Evolutionary conservation across 2,113 vertebrate species (phyloP).

Genomic region (Eubucco bourcierii): DNA sequence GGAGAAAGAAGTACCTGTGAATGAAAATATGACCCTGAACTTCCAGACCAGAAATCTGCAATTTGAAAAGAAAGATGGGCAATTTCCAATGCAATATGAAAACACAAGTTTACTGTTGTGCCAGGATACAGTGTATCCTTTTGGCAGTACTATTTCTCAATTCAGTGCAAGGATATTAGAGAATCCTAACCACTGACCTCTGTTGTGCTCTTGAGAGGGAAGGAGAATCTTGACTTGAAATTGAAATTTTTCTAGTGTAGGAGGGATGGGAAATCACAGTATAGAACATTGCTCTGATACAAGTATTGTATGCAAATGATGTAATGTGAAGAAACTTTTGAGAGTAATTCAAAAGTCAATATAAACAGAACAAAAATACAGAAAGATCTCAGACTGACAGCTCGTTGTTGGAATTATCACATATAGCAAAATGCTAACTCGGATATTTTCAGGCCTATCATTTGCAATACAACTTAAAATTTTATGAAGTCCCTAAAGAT

Average conservation of each 20-base stretch:
- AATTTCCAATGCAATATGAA: background rate
- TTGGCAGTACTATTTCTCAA: background rate
- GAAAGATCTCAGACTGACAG: background rate
- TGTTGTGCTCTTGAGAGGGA: background rate
- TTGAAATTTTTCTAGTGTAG: background rate
- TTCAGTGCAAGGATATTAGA: background rate
- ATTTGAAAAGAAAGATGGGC: background rate
- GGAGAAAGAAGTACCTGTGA: background rate
- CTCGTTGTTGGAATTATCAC: background rate
- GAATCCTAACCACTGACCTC: background rate
- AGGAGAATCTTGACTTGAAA: background rate
- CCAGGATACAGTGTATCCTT: background rate
- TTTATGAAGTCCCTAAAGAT: background rate
- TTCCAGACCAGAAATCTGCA: background rate
- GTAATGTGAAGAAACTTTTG: background rate
- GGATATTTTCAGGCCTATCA: background rate
- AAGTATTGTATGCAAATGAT: background rate
- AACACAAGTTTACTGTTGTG: background rate
- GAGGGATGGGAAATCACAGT: background rate
- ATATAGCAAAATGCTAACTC: background rate
- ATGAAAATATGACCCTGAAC: background rate
- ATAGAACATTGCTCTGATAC: background rate
- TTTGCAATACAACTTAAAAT: background rate
- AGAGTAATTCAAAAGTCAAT: background rate
- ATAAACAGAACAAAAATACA: background rate